Conservation (phyloP, 2,113 vertebrate genomes). For the Synchiropus splendidus region DNA sequence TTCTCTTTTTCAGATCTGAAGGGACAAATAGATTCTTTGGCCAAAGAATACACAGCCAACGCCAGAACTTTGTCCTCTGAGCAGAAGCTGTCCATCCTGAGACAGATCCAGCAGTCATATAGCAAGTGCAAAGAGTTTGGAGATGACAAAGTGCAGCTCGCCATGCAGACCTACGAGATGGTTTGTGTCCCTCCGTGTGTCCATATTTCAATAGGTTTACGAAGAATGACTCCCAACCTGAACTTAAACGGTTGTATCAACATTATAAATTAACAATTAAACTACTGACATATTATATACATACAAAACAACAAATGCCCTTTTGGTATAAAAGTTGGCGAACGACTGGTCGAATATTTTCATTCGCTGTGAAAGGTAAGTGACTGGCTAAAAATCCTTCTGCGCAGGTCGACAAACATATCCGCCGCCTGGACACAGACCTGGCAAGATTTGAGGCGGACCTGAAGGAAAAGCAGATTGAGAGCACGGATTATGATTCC, state of each 20-base stretch:
- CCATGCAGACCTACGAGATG: slow-evolving; percentile 99
- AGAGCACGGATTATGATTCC: slow-evolving; percentile 92
- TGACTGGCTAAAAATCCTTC: not conserved
- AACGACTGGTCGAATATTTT: too few relatives aligned
- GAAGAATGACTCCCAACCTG: too few relatives aligned
- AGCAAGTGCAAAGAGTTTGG: slow-evolving; percentile 96
- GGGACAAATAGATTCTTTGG: slow-evolving; percentile 87
- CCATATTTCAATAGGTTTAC: too few relatives aligned
- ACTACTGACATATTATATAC: too few relatives aligned
- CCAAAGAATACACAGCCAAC: slow-evolving; percentile 87
- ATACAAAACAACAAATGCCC: too few relatives aligned
- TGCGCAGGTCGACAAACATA: slow-evolving; percentile 91
- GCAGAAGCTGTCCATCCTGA: slow-evolving; percentile 85
- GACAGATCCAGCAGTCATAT: slow-evolving; percentile 92
- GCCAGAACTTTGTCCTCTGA: slow-evolving; percentile 83
- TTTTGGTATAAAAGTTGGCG: too few relatives aligned
- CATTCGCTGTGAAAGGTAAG: too few relatives aligned
- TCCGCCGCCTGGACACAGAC: slow-evolving; percentile 88
- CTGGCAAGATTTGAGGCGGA: slow-evolving; percentile 93
- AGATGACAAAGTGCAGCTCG: slow-evolving; percentile 96
- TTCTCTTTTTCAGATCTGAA: slow-evolving; percentile 79
- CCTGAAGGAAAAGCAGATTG: slow-evolving; percentile 94
- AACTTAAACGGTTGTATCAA: too few relatives aligned
- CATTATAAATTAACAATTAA: too few relatives aligned
- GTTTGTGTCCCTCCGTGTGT: slow-evolving; percentile 53